Evolutionary conservation across 2,888 invertebrate species (phyloP), one percentile per base, ranked within the genome.

Genomic region (Zygaena filipendulae): DNA sequence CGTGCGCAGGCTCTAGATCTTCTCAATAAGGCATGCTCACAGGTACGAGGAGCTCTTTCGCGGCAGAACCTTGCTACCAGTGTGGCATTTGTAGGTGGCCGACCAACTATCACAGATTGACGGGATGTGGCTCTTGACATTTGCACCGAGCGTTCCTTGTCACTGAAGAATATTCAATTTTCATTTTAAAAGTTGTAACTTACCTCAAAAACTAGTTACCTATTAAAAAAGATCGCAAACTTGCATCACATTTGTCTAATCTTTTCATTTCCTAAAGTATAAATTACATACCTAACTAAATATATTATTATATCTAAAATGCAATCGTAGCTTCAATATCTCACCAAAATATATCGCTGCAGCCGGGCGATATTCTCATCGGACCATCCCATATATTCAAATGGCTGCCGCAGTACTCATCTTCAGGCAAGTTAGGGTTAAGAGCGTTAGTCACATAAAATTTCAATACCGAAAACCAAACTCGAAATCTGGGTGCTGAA

Each of bases 301-400:
- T n/a, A n/a, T n/a, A n/a, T n/a, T n/a, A n/a, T n/a, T n/a, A n/a
- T n/a, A n/a, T n/a, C n/a, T n/a, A n/a, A n/a, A n/a, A n/a, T n/a
- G n/a, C n/a, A n/a, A n/a, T n/a, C n/a, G n/a, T n/a, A n/a, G 16
- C 16, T 4, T 16, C 4, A 16, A 7, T 16, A 47, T 62, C 83
- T 82, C 56, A 91, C 91, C 91, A 92, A 60, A 88, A 87, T 43
- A 91, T 82, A 70, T 91, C 91, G 53, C 90, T 90, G 69, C 91
- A 91, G 16, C 85, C 83, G 10, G 87, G 87, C 11, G 90, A 87
- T 49, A 87, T 85, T 49, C 89, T 84, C 49, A 91, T 80, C 25
- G 90, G 89, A 2, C 92, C 92, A 57, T 93, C 92, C 92, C 92
- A 93, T 43, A 93, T 87, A 70, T 91, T 89, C 46, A 93, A 75